Conservation (phyloP, 2,113 vertebrate genomes). For the Rhipidura dahli region DNA sequence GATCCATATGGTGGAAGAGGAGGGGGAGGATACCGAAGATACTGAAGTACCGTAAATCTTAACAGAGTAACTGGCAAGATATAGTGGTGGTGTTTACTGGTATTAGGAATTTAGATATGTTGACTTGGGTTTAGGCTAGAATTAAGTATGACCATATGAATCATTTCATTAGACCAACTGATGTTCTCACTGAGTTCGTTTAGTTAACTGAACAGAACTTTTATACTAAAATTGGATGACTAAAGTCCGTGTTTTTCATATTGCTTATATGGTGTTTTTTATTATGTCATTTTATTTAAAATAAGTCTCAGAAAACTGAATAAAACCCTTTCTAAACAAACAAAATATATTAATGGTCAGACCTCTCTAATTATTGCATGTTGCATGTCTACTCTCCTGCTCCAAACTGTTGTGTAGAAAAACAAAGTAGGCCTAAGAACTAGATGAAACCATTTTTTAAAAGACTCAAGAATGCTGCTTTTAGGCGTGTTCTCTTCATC, state of each 20-base stretch:
- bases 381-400: background rate
- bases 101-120: background rate
- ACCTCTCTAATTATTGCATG: background rate
- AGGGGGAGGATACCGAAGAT: constrained; percentile 71
- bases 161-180: constrained; percentile 35
- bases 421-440: background rate
- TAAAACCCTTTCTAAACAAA: constrained; percentile 58
- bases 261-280: constrained; percentile 40
- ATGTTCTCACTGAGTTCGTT: constrained; percentile 11
- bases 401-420: background rate
- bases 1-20: constrained; percentile 56
- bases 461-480: constrained; percentile 19
- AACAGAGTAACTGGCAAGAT: background rate
- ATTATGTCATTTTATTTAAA: constrained; percentile 68
- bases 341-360: constrained; percentile 26
- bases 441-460: background rate
- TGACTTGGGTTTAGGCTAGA: constrained; percentile 45
- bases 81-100: constrained; percentile 50
- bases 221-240: constrained; percentile 41
- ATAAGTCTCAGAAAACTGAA: constrained; percentile 34
- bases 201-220: constrained; percentile 29
- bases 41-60: constrained; percentile 39
- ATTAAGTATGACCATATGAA: constrained; percentile 35
- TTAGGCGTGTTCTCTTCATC: background rate
- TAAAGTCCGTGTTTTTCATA: constrained; percentile 30